Evolutionary conservation across 2,888 invertebrate genomes (phyloP), one percentile per base, ranked within the genome.

Genomic region (Eupithecia subumbrata): DNA sequence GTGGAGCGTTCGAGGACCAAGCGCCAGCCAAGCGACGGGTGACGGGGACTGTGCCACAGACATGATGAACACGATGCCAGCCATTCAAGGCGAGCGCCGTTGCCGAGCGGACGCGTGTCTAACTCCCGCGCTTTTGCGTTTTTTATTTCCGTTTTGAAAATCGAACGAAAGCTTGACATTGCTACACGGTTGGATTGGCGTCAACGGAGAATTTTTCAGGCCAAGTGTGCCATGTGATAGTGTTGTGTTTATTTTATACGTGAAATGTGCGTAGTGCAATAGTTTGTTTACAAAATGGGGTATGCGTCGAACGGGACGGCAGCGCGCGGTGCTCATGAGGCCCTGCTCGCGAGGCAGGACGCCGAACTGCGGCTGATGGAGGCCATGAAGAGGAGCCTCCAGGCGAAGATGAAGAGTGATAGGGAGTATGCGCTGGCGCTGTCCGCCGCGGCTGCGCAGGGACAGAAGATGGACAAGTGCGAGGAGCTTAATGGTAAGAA

Each of bases 351-450:
- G 78, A 96, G 99, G 74, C 98, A 99, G 92, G 99, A 99, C 90
- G 98, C 98, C 30, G 99, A 99, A 93, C 95, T 99, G 76, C 96
- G 98, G 82, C 96, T 99, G 69, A 96, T 99, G 95, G 99, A 99
- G 88, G 97, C 97, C 80, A 98, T 99, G 97, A 97, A 97, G 87
- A 95, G 98, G 79, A 98, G 98, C 85, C 96, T 99, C 75, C 96
- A 97, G 82, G 96, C 97, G 82, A 98, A 98, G 94, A 97, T 98
- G 89, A 98, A 98, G 92, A 97, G 97, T 87, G 99, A 99, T 90
- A 96, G 97, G 82, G 98, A 99, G 87, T 99, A 99, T 91, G 98
- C 98, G 2, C 95, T 97, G 56, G 97, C 97, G 16, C 96, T 99
- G 74, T 96, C 96, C 75, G 96, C 97, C n/a, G 97, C 98, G 37